phyloP scores from a whole-genome alignment of 1,140 invertebrate species.

The Diabrotica undecimpunctata region DNA sequence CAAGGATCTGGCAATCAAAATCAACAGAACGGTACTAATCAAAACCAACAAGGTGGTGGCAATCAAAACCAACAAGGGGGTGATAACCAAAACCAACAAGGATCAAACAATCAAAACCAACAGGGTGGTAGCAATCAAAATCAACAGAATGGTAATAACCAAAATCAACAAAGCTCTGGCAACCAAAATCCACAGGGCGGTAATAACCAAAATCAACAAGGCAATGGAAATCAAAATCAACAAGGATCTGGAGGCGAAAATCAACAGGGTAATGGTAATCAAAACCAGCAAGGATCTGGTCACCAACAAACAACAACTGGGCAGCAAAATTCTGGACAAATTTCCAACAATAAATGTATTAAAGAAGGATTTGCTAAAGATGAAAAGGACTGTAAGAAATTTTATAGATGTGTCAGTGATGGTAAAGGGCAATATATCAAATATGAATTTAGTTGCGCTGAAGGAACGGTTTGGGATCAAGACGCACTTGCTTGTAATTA shows the following conservation, averaged over 20 bases:
- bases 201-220: constrained; percentile 8
- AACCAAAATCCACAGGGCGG: constrained; percentile 18
- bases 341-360: constrained; percentile 39
- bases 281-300: constrained; percentile 7
- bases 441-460: constrained; percentile 61
- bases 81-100: background rate
- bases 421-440: constrained; percentile 52
- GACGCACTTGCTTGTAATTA: constrained; percentile 59
- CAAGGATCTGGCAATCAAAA: constrained; percentile 9
- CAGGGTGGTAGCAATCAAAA: background rate
- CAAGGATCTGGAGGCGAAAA: constrained; percentile 4
- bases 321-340: constrained; percentile 4
- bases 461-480: constrained; percentile 62
- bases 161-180: background rate
- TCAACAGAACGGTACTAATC: constrained; percentile 26
- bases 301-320: background rate
- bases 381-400: constrained; percentile 61
- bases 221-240: background rate
- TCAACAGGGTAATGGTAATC: constrained; percentile 7
- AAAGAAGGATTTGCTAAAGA: constrained; percentile 56
- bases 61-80: constrained; percentile 1
- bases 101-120: background rate
- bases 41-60: constrained; percentile 22
- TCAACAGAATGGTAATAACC: background rate
- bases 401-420: constrained; percentile 64